Evolutionary conservation across 2,888 invertebrate genomes (phyloP).

Genomic region (Lamellibrachia columna): DNA sequence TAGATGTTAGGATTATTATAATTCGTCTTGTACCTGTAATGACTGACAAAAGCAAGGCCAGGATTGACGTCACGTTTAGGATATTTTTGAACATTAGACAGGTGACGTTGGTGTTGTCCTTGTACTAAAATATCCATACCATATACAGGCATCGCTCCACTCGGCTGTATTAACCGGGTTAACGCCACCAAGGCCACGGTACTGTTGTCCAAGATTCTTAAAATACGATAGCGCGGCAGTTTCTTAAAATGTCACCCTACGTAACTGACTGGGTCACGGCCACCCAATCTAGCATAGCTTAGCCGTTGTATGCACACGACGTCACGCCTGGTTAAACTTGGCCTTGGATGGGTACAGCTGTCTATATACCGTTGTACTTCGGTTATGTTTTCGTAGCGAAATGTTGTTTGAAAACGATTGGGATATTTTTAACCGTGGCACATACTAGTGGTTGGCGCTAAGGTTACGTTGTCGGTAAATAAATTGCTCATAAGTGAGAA

Average conservation of each 20-base stretch:
- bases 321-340: background rate
- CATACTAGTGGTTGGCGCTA: background rate
- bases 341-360: background rate
- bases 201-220: background rate
- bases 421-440: background rate
- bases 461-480: background rate
- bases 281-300: background rate
- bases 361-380: background rate
- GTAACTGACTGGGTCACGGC: background rate
- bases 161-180: background rate
- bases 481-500: background rate
- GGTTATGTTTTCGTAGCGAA: background rate
- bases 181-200: background rate
- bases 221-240: background rate
- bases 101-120: background rate
- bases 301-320: background rate
- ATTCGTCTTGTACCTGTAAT: background rate
- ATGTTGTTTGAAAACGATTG: background rate
- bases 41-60: background rate
- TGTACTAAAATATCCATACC: background rate
- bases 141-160: background rate
- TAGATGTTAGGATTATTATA: background rate
- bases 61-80: background rate
- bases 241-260: background rate
- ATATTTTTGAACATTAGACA: background rate